These are phyloP conservation scores for Litocranius walleri DNA, from an alignment of 2,113 vertebrate species.

Conservation along the genomic window DNA sequence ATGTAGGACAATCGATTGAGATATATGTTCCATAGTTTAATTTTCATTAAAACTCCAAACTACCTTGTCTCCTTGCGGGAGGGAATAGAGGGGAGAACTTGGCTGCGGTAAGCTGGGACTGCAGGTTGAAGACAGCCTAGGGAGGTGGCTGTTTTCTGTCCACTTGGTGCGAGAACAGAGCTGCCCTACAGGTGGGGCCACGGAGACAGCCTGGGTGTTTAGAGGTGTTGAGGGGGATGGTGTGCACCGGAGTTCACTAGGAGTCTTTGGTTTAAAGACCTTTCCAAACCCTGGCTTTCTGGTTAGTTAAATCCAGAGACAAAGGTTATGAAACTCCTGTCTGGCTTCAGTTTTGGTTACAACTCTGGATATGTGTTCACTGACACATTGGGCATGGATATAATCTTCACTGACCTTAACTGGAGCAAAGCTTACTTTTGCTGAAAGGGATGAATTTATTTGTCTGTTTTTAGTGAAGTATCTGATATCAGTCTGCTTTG, in stretches of 20 bases:
- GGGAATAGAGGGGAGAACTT: background rate
- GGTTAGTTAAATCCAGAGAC: background rate
- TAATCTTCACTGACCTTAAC: background rate
- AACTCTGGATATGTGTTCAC: background rate
- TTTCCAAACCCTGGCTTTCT: constrained; percentile 19
- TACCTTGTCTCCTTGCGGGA: background rate
- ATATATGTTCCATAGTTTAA: background rate
- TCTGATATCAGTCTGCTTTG: background rate
- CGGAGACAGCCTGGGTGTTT: background rate
- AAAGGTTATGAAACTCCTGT: constrained; percentile 7
- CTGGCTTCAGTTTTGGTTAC: constrained; percentile 16
- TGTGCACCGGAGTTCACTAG: background rate
- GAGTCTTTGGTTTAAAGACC: background rate
- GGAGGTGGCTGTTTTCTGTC: background rate
- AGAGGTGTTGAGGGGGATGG: background rate
- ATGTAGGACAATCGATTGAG: background rate
- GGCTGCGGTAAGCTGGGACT: too few relatives aligned
- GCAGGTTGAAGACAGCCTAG: fast-evolving
- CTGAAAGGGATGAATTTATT: background rate
- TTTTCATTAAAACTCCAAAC: background rate
- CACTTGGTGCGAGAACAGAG: too few relatives aligned
- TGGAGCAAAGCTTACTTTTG: background rate
- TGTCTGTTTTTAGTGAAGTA: background rate
- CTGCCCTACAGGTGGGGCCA: background rate
- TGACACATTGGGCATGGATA: background rate